Conservation (phyloP, 2,797 vertebrate genomes). For the Phaenicophaeus curvirostris region DNA sequence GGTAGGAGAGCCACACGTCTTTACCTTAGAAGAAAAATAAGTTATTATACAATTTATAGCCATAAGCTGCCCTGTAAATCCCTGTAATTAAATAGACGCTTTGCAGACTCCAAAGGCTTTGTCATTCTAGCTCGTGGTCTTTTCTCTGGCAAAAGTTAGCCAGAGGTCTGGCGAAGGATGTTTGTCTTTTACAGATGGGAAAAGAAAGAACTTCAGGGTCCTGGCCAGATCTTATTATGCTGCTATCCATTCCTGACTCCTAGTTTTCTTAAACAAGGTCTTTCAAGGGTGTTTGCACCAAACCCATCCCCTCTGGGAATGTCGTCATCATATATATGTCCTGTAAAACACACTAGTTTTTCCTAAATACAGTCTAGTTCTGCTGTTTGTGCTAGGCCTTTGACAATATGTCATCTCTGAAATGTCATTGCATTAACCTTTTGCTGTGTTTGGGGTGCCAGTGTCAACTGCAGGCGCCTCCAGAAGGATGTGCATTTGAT, state of each 20-base stretch:
- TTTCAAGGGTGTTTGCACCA: conserved; percentile 38
- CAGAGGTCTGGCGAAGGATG: neutral
- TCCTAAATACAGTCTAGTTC: neutral
- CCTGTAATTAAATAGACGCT: neutral
- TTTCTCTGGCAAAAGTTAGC: conserved; percentile 4
- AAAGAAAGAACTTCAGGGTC: conserved; percentile 15
- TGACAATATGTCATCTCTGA: conserved; percentile 61
- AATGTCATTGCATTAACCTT: conserved; percentile 55
- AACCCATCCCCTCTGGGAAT: conserved; percentile 40
- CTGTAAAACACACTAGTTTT: neutral
- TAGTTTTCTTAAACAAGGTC: conserved; percentile 49
- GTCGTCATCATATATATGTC: neutral
- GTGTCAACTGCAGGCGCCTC: conserved; percentile 41
- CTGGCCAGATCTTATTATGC: neutral
- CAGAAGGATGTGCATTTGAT: conserved; percentile 65
- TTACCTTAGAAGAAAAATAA: neutral
- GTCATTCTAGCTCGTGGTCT: neutral
- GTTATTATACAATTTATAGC: neutral
- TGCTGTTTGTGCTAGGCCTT: conserved; percentile 25
- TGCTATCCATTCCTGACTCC: neutral
- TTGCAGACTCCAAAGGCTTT: neutral
- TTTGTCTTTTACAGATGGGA: neutral
- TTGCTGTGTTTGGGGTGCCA: conserved; percentile 31
- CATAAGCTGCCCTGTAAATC: neutral
- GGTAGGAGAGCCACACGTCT: neutral